Evolutionary conservation across 2,888 invertebrate species (phyloP).

Genomic region (Himalopsyche tibetana): DNA sequence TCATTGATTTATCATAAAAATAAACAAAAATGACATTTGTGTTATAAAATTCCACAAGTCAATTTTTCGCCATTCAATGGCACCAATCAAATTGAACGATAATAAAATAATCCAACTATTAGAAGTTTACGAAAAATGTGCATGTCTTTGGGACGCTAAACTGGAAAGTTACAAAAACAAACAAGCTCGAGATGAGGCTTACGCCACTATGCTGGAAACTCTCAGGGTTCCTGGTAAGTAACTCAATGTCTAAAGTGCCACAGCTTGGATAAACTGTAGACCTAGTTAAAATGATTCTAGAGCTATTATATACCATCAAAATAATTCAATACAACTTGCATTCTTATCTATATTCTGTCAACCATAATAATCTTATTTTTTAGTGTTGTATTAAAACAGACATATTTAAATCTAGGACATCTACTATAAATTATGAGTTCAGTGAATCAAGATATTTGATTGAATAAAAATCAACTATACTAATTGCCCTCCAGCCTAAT

Average conservation of each 20-base stretch:
- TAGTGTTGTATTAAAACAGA: too few species aligned
- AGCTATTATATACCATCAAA: too few species aligned
- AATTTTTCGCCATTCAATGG: not conserved
- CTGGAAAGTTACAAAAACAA: slow-evolving; percentile 35
- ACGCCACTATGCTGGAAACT: not conserved
- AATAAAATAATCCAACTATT: slow-evolving; percentile 13
- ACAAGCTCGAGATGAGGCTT: slow-evolving; percentile 28
- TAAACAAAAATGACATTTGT: not conserved
- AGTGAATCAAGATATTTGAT: too few species aligned
- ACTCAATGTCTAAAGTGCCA: not conserved
- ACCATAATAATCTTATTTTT: too few species aligned
- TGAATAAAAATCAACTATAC: too few species aligned
- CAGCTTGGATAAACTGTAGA: too few species aligned
- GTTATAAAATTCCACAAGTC: not conserved
- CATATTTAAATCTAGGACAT: too few species aligned
- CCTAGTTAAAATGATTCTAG: too few species aligned
- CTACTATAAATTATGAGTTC: too few species aligned
- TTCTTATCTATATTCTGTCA: too few species aligned
- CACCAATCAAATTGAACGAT: not conserved
- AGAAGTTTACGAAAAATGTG: slow-evolving; percentile 16
- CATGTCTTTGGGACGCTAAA: slow-evolving; percentile 35
- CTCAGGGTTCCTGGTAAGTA: slow-evolving; percentile 8
- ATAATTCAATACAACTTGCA: too few species aligned
- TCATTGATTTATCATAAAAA: slow-evolving; percentile 12
- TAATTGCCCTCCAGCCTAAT: too few species aligned